Percentiles rank a stretch among this genome's conserved stretches.
Evolutionary conservation across 2,888 invertebrate genomes (phyloP).

Genomic region (Xanthia icteritia): DNA sequence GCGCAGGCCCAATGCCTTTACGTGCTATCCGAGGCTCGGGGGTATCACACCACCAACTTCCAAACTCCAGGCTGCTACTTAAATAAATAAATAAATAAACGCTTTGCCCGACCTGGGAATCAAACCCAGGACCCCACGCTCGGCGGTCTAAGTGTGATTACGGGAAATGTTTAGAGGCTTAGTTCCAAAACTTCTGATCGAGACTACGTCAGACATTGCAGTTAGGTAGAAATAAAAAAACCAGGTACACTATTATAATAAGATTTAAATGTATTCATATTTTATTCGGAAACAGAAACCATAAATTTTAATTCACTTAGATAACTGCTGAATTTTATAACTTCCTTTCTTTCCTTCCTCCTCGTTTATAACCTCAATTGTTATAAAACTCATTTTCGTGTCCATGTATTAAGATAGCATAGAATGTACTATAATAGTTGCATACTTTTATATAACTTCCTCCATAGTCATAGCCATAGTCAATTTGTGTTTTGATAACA

Average conservation of each 20-base stretch:
- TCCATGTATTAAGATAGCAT: constrained; percentile 30
- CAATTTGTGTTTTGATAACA: constrained; percentile 1
- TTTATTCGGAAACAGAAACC: background rate
- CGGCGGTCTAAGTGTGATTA: background rate
- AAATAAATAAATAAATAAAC: no score
- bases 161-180: background rate
- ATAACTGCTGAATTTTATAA: background rate
- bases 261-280: background rate
- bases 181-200: background rate
- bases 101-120: background rate
- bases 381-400: constrained; percentile 2
- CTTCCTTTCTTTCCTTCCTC: constrained; percentile 7
- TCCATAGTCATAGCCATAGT: background rate
- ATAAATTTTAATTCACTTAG: background rate
- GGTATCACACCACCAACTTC: background rate
- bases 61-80: background rate
- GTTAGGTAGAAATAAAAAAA: background rate
- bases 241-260: no score
- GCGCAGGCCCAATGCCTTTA: background rate
- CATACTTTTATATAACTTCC: constrained; percentile 45
- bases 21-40: background rate
- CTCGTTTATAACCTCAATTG: background rate
- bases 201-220: no score
- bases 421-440: constrained; percentile 26
- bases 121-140: background rate